Base-by-base conservation (phyloP, 2,113 vertebrate genomes). In the Pachyramphus minor region DNA sequence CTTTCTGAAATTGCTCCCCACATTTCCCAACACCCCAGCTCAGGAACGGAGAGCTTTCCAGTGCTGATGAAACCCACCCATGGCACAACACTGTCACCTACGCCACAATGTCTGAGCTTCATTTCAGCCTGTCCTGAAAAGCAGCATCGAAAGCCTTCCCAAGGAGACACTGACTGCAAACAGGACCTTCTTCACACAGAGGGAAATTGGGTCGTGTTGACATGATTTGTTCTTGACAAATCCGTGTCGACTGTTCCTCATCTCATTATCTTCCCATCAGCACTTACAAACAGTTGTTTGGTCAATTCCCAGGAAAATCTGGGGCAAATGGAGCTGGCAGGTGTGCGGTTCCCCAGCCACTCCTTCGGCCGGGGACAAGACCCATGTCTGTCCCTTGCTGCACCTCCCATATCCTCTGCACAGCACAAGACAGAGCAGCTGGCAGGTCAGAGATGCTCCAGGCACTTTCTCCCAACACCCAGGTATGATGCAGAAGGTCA, bases 291-390 rank as follows among this genome's bases (percentile, higher is more conserved):
- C 88, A 84, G 94, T 95, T 95, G 94, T 92, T 97, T 89, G 96
- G 96, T 95, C 96, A 97, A 75, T 95, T 92, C 90, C 90, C 33
- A 21, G 91, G 94, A 44, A 96, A 95, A 97, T 93, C 92, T 95
- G 95, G 96, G 95, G 83, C 96, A 92, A 72, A 87, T 1, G 9
- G 84, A 58, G 90, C 72, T 89, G 94, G 83, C 95, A 97, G 95
- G 94, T 96, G 92, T 67, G 71, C 7, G 1, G 86, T 90, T 97
- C 96, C 88, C 95, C 92, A 93, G 96, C 92, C 73, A 9, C 72
- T 76, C 79, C 83, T 33, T 20, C 0, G 0, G 31, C 3, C 39
- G 31, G 50, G 37, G 75, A 80, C 12, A n/a, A 66, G 60, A 60
- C 28, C 75, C 0, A 2, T 1, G 72, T 3, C 28, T 30, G 85